Base-by-base conservation (phyloP, 92 coral and sea anemone species). In the Palythoa caribaeorum region DNA sequence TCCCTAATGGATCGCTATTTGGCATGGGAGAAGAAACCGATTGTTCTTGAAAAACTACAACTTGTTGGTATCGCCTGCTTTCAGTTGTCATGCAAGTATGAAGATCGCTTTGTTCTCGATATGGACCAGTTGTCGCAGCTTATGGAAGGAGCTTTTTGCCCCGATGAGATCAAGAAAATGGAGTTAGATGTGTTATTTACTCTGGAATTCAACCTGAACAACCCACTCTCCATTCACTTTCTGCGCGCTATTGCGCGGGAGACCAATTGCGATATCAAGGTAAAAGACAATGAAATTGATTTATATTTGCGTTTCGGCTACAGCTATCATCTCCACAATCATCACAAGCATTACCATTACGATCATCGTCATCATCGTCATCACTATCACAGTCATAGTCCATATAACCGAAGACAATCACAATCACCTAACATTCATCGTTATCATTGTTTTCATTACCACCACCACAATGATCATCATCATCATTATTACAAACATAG, bases 101-200 rank as follows among this genome's bases (percentile, higher is more conserved):
- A 92, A 69, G 94, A 92, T 40, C 92, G 94, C 53, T 92, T 92
- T 65, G 94, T 92, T 48, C 94, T 91, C 5, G 80, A 84, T 16
- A 77, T 80, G 57, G 71, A 78, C 37, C 92, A 92, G 6, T 44
- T 92, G 35, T 85, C 90, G 20, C 50, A 69, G 78, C 75, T 92
- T 89, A 91, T 91, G 53, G 94, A 88, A 73, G 68, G 84, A n/a
- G 88, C 90, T 1, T 92, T 92, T 36, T 38, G 77, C 28, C 73
- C 83, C 6, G 72, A 60, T 20, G 90, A 92, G 73, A 85, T 92
- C 44, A 79, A 73, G 44, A 66, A 89, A 35, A 92, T 92, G 94
- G 94, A 92, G 75, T 60, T 73, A 20, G 38, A 60, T 53, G 83
- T 92, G 51, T 85, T 72, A 13, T 84, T 84, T 65, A 39, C 89